These are phyloP conservation scores for Pica pica DNA, from an alignment of 2,113 vertebrate genomes.

Conservation along the genomic window DNA sequence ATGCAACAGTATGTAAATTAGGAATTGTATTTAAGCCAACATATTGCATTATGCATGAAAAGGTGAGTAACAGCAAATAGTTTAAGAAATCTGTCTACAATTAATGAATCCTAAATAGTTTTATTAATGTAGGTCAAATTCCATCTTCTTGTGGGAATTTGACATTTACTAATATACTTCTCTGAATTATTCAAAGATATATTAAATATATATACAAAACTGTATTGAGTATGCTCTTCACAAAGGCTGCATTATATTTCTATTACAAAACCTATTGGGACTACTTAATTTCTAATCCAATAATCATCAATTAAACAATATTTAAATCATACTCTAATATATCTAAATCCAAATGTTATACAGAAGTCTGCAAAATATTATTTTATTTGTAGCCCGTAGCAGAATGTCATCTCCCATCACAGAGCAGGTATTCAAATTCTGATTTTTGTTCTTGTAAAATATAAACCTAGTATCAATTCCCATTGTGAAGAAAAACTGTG, in stretches of 20 bases:
- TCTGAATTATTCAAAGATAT: slow-evolving; percentile 64
- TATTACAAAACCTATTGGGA: neutral
- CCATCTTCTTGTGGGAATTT: slow-evolving; percentile 68
- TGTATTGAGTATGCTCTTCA: neutral
- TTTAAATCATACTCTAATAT: slow-evolving; percentile 5
- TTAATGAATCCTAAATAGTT: slow-evolving; percentile 77
- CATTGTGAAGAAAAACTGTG: slow-evolving; percentile 63
- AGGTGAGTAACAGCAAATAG: slow-evolving; percentile 62
- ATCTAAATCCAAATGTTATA: slow-evolving; percentile 41
- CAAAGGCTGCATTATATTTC: neutral
- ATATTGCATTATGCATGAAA: slow-evolving; percentile 70
- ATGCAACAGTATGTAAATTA: slow-evolving; percentile 27
- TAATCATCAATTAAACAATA: slow-evolving; percentile 66
- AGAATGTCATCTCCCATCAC: slow-evolving; percentile 12
- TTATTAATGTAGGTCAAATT: slow-evolving; percentile 73
- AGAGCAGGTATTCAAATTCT: slow-evolving; percentile 37
- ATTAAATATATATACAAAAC: slow-evolving; percentile 24
- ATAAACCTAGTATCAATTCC: slow-evolving; percentile 66
- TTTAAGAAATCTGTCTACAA: slow-evolving; percentile 64
- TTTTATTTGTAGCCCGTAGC: slow-evolving; percentile 42
- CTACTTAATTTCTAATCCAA: slow-evolving; percentile 51
- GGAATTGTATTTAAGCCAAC: slow-evolving; percentile 32
- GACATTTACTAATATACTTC: slow-evolving; percentile 68
- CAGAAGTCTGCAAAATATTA: slow-evolving; percentile 20
- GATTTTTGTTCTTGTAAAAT: slow-evolving; percentile 58